phyloP scores from a whole-genome alignment of 2,888 invertebrate genomes.

The Plusia festucae region DNA sequence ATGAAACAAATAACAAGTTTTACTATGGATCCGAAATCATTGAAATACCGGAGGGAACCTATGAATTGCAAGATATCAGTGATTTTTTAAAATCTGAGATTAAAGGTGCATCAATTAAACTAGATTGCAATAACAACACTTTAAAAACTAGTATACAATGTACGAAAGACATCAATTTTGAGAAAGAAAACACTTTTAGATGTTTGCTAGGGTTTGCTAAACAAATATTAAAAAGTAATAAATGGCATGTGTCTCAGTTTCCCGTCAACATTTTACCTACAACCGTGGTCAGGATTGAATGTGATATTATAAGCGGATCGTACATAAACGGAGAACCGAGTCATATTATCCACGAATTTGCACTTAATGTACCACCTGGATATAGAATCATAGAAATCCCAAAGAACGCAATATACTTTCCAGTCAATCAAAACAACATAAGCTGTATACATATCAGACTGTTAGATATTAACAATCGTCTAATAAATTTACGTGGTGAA shows the following conservation, averaged over 20 bases:
- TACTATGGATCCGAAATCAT: no score
- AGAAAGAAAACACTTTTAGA: background rate
- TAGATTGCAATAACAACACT: background rate
- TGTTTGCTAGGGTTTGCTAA: background rate
- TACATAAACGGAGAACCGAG: background rate
- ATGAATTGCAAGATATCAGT: no score
- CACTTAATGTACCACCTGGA: conserved; percentile 2
- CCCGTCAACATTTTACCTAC: conserved; percentile 14
- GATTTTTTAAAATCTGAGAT: no score
- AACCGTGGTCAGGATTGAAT: conserved; percentile 18
- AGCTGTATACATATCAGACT: conserved; percentile 11
- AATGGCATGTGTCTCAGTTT: conserved; percentile 9
- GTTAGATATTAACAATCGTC: conserved; percentile 6
- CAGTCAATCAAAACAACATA: background rate
- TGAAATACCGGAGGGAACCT: no score
- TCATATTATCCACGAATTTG: background rate
- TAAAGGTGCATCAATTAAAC: no score
- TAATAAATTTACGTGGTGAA: conserved; percentile 20
- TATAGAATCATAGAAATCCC: conserved; percentile 14
- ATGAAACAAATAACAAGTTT: background rate
- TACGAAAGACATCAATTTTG: background rate
- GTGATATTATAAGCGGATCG: conserved; percentile 24
- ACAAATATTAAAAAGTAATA: conserved; percentile 2
- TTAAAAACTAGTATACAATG: background rate
- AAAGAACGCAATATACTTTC: no score